These are phyloP conservation scores for Hymenopus coronatus DNA, from an alignment of 2,888 invertebrate species.

Conservation along the genomic window DNA sequence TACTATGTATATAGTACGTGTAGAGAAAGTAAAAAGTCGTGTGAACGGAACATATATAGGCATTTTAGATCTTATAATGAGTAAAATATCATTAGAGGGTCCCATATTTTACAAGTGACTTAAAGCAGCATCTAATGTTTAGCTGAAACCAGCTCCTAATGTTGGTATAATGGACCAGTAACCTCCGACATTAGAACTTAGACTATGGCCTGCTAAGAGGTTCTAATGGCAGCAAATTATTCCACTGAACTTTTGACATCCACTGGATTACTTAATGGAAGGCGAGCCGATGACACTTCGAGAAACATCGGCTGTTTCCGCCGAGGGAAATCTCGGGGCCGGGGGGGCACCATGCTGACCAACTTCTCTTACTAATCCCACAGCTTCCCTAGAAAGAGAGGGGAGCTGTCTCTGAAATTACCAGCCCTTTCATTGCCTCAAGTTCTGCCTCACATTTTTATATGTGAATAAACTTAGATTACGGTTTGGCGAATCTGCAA, in stretches of 20 bases:
- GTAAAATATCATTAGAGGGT: too few relatives aligned
- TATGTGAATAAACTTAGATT: slow-evolving; percentile 15
- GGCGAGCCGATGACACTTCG: not conserved
- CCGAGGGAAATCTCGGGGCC: not conserved
- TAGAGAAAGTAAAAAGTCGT: too few relatives aligned
- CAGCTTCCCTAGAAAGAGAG: not conserved
- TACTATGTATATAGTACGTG: too few relatives aligned
- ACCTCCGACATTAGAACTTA: not conserved
- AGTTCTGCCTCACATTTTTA: not conserved
- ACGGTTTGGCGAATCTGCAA: slow-evolving; percentile 2
- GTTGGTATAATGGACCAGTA: not conserved
- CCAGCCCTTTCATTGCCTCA: not conserved
- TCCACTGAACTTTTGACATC: not conserved
- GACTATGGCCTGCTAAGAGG: not conserved
- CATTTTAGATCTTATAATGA: too few relatives aligned
- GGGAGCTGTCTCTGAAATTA: not conserved
- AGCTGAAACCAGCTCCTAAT: not conserved
- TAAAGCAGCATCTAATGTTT: too few relatives aligned
- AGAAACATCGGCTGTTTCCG: not conserved
- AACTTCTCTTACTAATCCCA: not conserved
- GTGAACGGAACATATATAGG: too few relatives aligned
- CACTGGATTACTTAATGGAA: not conserved
- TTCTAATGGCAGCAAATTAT: not conserved
- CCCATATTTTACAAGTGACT: too few relatives aligned
- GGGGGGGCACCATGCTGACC: not conserved